Conservation (phyloP, 2,113 vertebrate genomes). For the Phaethon lepturus region DNA sequence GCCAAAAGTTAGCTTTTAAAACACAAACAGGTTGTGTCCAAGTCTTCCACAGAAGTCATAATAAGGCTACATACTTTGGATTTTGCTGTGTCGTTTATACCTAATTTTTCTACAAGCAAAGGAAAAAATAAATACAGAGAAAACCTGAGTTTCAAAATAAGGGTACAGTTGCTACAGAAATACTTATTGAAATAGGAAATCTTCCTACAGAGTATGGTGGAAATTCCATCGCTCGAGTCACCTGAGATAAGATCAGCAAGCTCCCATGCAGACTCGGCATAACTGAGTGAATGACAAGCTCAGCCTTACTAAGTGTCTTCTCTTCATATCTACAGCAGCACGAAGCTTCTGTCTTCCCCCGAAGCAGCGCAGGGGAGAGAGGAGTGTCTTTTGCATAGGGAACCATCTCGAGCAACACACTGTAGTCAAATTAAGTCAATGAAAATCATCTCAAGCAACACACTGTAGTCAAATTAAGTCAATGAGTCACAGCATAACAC, state of each 20-base stretch:
- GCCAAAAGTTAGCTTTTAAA: background rate
- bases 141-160: background rate
- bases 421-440: constrained; percentile 44
- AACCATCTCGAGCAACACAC: background rate
- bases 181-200: background rate
- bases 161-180: background rate
- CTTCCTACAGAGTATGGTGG: background rate
- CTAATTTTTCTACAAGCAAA: background rate
- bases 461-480: constrained; percentile 37
- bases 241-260: background rate
- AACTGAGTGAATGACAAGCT: background rate
- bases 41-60: background rate
- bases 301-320: background rate
- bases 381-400: background rate
- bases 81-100: background rate
- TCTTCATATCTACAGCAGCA: background rate
- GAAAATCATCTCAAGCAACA: constrained; percentile 20
- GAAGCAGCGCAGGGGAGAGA: background rate
- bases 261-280: fast-evolving
- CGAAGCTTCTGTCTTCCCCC: background rate
- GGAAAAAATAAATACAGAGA: background rate
- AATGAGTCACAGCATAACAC: constrained; percentile 9
- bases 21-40: background rate
- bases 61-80: background rate
- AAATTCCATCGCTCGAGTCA: background rate